phyloP scores from a whole-genome alignment of 2,113 vertebrate species.

The Penelope pileata region DNA sequence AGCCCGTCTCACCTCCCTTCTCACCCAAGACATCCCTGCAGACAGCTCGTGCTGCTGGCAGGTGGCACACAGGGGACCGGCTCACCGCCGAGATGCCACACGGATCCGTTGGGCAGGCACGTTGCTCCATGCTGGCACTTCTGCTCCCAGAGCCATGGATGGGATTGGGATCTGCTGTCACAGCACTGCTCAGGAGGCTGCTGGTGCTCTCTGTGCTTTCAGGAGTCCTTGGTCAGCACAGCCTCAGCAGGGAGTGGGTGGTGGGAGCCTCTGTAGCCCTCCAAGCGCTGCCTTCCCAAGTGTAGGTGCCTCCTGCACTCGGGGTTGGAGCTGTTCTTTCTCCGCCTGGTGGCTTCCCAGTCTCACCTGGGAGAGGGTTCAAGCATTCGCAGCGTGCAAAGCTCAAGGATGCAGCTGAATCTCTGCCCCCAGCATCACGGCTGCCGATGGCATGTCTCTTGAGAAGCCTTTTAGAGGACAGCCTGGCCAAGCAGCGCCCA shows the following conservation, averaged over 20 bases:
- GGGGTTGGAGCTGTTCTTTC: not conserved
- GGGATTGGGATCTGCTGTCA: not conserved
- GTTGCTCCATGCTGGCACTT: not conserved
- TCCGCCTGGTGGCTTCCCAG: not conserved
- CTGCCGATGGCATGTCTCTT: not conserved
- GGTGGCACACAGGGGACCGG: not conserved
- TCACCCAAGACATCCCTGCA: not conserved
- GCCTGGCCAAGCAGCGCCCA: not conserved
- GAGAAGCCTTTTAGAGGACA: not conserved
- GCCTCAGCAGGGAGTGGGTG: not conserved
- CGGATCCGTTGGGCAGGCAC: not conserved
- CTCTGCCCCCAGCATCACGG: not conserved
- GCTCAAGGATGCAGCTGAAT: not conserved
- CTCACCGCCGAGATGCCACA: not conserved
- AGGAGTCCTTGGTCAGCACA: accelerated
- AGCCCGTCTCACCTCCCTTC: constrained; percentile 15
- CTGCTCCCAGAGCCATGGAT: not conserved
- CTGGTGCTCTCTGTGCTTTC: not conserved
- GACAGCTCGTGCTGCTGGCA: not conserved
- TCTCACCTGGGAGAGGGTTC: not conserved
- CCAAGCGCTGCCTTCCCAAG: not conserved
- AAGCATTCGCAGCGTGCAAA: not conserved
- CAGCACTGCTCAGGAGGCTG: not conserved
- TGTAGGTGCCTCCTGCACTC: not conserved
- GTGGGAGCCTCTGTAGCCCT: not conserved